These are phyloP conservation scores for Eospalax fontanierii DNA, from an alignment of 2,797 vertebrate genomes.

Conservation along the genomic window DNA sequence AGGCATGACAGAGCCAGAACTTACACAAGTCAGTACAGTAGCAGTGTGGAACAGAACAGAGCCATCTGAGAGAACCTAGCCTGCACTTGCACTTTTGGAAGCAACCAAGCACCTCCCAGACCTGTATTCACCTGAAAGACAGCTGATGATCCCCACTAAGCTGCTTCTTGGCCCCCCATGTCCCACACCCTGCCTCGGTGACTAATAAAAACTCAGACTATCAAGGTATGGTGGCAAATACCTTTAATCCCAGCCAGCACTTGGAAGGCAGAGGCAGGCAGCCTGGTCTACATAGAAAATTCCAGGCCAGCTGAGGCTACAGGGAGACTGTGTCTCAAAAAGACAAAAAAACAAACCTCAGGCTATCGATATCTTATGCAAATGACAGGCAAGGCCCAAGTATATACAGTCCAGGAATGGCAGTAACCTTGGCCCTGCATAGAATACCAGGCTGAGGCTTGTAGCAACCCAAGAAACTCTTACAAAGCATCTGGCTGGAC, in stretches of 20 bases:
- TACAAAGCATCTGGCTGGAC: not conserved
- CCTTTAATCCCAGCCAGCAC: no score
- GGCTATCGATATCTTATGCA: conserved; percentile 43
- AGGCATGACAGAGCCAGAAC: not conserved
- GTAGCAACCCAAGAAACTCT: not conserved
- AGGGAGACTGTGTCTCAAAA: no score
- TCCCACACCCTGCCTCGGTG: not conserved
- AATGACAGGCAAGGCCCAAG: not conserved
- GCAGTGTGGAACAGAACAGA: not conserved
- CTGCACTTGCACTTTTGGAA: not conserved
- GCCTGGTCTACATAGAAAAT: no score
- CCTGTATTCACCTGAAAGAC: not conserved
- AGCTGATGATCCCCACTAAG: not conserved
- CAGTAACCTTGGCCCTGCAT: not conserved
- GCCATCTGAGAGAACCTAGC: not conserved
- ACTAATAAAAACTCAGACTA: conserved; percentile 35
- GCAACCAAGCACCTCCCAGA: not conserved
- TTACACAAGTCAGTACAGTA: not conserved
- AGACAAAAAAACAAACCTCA: no score
- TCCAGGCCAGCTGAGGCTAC: no score
- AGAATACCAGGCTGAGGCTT: not conserved
- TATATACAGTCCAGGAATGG: not conserved
- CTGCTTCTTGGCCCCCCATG: not conserved
- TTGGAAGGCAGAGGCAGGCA: no score
- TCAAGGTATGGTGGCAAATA: no score